Base-by-base conservation (phyloP, 2,113 vertebrate species). In the Ranitomeya variabilis region DNA sequence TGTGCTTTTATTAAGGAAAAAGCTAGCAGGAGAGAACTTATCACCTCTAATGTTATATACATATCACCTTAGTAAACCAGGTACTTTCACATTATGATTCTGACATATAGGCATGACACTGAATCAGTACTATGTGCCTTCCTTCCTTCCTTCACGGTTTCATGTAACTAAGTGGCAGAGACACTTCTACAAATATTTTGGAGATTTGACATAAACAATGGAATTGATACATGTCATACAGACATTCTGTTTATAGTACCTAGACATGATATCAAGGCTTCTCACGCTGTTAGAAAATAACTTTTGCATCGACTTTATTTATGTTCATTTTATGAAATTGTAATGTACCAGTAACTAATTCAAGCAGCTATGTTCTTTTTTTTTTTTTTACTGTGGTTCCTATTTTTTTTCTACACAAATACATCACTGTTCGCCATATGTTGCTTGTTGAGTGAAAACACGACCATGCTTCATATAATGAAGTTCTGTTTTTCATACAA, bases 361-460 rank as follows among this genome's bases (percentile, higher is more conserved):
- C 13, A 67, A 52, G 14, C 1, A 60, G 19, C 51, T 83, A 14
- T 69, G 5, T 57, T 62, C 7, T 60, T 77, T 77, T 10, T 55
- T 78, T 8, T 57, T 60, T 77, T 77, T 10, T 55, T 78, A 1
- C 23, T 57, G 51, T 79, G 77, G 77, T 57, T n/a, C 2, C 37
- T 45, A 45, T 4, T 69, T 54, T 69, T 26, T 23, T n/a, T 23
- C 37, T 15, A 10, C 12, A 55, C n/a, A 55, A 55, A 54, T 69
- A 54, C 14, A 69, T 55, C 82, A 84, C 14, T 71, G 37, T 84
- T 84, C 45, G 26, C 21, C 64, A 84, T 84, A 69, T 66, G 64
- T 54, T 69, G 51, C 60, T 26, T 84, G 23, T 69, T 83, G 80
- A 81, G 80, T n/a, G 55, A 83, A 83, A 64, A 83, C 60, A 81